Percentiles rank a stretch among this genome's conserved stretches.
Conservation (phyloP, 1,140 invertebrate species). For the Orius laevigatus region DNA sequence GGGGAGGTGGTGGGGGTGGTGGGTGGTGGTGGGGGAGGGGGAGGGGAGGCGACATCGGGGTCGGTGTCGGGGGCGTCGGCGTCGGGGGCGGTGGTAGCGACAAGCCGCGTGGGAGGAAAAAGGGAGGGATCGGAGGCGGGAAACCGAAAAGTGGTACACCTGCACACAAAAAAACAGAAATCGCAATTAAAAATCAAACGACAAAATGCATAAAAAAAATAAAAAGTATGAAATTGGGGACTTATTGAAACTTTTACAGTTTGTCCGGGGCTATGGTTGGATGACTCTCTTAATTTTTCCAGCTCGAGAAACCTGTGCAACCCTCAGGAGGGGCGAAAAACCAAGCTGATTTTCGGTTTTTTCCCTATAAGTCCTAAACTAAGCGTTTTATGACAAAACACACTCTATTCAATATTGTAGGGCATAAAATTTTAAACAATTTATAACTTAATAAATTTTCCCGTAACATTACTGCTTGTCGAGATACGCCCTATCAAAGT, state of each 20-base stretch:
- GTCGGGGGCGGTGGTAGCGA: not conserved
- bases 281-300: too few species aligned
- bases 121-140: not conserved
- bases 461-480: too few species aligned
- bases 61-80: not conserved
- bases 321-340: too few species aligned
- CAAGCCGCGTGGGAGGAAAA: not conserved
- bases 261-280: too few species aligned
- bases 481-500: too few species aligned
- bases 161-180: not conserved
- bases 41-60: not conserved
- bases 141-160: not conserved
- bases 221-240: slow-evolving; percentile 35
- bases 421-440: slow-evolving; percentile 53
- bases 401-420: too few species aligned
- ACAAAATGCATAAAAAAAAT: not conserved
- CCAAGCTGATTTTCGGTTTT: too few species aligned
- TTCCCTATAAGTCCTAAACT: too few species aligned
- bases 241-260: too few species aligned
- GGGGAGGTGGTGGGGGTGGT: not conserved
- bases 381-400: too few species aligned
- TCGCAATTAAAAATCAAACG: not conserved
- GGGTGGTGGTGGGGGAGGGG: not conserved
- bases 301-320: too few species aligned
- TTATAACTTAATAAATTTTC: too few species aligned